Base-by-base conservation (phyloP, 2,113 vertebrate genomes). In the Scomber japonicus region DNA sequence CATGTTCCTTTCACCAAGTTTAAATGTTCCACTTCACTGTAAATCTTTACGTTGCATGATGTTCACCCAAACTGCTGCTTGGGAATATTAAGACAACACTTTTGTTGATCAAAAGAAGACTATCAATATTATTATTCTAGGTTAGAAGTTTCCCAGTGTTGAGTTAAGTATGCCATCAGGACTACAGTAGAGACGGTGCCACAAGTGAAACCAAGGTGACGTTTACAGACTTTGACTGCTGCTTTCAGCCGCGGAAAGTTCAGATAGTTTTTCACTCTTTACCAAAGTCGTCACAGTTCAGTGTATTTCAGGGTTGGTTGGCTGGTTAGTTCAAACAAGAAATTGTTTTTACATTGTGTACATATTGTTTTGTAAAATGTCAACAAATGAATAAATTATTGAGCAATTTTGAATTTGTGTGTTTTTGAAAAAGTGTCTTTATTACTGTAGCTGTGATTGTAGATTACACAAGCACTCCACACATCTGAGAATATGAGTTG, bases 331-430 rank as follows among this genome's bases (percentile, higher is more conserved):
- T 68, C 56, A 68, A 56, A 70, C 57, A 35, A 48, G 11, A 31
- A 54, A 27, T 40, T 27, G 48, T 75, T 75, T 90, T 84, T 86
- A 81, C 62, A 50, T 15, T 54, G 35, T 81, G 71, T 84, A 82
- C 14, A 82, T 85, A 65, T 49, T 68, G 63, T 85, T 89, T 89
- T 82, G 79, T 85, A 73, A 81, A 68, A 78, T 81, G 81, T 85
- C 51, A 81, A 67, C 62, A 78, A 64, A 61, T 74, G n/a, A 92
- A 93, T 93, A 93, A 93, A 91, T 91, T 91, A 90, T 92, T 91
- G 82, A 89, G 78, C 30, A 82, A 59, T 44, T 56, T 86, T 83
- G 64, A 31, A 59, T 31, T 68, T 46, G 27, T 46, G 27, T n/a
- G 7, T 16, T 21, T 62, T 7, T 30, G 6, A 3, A 45, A 45